Conservation (phyloP, 2,888 invertebrate species). For the Cosmia trapezina region DNA sequence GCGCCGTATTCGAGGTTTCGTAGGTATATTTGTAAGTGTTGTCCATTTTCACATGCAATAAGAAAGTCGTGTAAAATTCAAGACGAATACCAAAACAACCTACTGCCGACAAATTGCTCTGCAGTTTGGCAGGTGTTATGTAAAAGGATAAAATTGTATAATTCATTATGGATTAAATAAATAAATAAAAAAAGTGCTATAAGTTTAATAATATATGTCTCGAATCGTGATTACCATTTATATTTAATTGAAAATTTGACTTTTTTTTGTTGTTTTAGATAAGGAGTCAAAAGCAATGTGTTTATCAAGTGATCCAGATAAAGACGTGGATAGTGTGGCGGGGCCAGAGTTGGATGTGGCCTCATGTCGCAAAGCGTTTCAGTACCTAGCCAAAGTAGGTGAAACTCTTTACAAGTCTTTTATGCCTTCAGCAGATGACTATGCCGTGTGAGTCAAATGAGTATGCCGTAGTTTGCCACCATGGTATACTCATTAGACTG, state of each 20-base stretch:
- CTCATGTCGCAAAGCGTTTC: slow-evolving; percentile 93
- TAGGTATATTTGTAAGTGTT: not conserved
- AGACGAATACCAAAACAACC: no score
- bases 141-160: no score
- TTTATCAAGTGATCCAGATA: slow-evolving; percentile 93
- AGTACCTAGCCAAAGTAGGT: slow-evolving; percentile 87
- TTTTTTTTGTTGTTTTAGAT: slow-evolving; percentile 64
- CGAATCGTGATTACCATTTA: no score
- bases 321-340: slow-evolving; percentile 94
- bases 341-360: slow-evolving; percentile 93
- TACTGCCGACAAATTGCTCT: no score
- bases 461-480: no score
- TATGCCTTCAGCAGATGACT: not conserved
- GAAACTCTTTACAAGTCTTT: not conserved
- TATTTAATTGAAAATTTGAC: no score
- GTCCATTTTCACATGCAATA: not conserved
- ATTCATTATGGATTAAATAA: no score
- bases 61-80: not conserved
- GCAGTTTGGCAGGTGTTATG: no score
- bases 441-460: not conserved
- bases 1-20: not conserved
- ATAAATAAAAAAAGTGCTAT: no score
- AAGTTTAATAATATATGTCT: no score
- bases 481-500: not conserved
- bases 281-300: slow-evolving; percentile 85